Percentiles rank a stretch among this genome's conserved stretches.
These are phyloP conservation scores for Napeogenes inachia DNA, from an alignment of 2,888 invertebrate species.

Conservation along the genomic window DNA sequence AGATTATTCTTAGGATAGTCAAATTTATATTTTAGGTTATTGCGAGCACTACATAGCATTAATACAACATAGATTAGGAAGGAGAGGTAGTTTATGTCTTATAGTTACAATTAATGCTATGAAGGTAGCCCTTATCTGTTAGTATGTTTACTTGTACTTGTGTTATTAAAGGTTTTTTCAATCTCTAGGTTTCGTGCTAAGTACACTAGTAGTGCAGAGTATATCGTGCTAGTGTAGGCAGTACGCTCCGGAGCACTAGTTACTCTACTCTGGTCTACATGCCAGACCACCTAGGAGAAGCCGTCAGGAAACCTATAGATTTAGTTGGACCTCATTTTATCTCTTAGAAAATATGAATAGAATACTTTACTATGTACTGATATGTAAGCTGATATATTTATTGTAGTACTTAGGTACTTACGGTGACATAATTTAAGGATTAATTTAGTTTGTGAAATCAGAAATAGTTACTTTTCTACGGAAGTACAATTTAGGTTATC, in stretches of 20 bases:
- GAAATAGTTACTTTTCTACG: constrained; percentile 56
- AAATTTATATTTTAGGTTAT: constrained; percentile 19
- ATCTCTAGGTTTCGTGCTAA: constrained; percentile 79
- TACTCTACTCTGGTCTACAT: constrained; percentile 71
- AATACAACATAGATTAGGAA: constrained; percentile 51
- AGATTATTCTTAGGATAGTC: constrained; percentile 20
- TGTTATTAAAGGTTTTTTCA: constrained; percentile 72
- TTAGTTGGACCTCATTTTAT: constrained; percentile 64
- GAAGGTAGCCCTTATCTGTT: constrained; percentile 57
- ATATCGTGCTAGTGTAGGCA: constrained; percentile 76
- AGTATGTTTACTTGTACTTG: constrained; percentile 52
- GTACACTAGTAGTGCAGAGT: constrained; percentile 77
- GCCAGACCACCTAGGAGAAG: constrained; percentile 73
- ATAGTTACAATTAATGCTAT: constrained; percentile 71
- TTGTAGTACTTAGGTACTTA: constrained; percentile 75
- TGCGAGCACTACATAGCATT: constrained; percentile 67
- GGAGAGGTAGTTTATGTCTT: constrained; percentile 34
- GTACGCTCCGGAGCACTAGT: constrained; percentile 77
- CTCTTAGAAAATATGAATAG: constrained; percentile 62
- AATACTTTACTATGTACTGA: constrained; percentile 66
- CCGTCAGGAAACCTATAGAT: constrained; percentile 69
- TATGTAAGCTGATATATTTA: constrained; percentile 75
- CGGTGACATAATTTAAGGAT: constrained; percentile 69
- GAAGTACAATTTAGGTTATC: constrained; percentile 72
- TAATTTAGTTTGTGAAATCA: constrained; percentile 61